A percentile compares a stretch with the other conserved stretches of the same genome.
Evolutionary conservation across 1,140 invertebrate species (phyloP).

Genomic region (Pseudomyrmex concolor): DNA sequence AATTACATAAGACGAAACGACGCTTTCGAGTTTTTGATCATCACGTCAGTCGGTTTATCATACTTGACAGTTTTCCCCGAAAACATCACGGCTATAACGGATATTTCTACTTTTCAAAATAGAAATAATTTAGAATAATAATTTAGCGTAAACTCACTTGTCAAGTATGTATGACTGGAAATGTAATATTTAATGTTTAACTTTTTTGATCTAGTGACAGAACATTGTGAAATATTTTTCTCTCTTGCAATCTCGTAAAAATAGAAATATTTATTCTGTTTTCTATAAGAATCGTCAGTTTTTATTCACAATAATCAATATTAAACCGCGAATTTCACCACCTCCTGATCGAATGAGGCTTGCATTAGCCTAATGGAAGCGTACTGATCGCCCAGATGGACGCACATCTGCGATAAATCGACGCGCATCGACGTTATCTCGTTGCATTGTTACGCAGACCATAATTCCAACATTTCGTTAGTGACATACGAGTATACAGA

Average conservation of each 20-base stretch:
- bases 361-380: conserved; percentile 5
- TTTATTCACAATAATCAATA: not conserved
- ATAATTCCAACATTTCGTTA: conserved; percentile 53
- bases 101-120: not conserved
- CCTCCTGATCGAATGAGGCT: not conserved
- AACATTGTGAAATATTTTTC: not conserved
- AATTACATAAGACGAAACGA: conserved; percentile 37
- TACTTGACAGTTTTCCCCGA: not conserved
- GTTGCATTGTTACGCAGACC: conserved; percentile 31
- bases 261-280: conserved; percentile 1
- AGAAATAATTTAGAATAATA: conserved; percentile 26
- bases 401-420: not conserved
- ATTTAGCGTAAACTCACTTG: conserved; percentile 26
- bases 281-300: not conserved
- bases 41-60: conserved; percentile 6
- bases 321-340: not conserved
- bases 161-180: not conserved
- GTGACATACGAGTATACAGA: conserved; percentile 19
- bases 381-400: not conserved
- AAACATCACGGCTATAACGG: conserved; percentile 21
- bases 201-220: not conserved
- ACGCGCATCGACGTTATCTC: conserved; percentile 6
- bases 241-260: not conserved
- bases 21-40: conserved; percentile 13
- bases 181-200: not conserved